phyloP scores from a whole-genome alignment of 2,888 invertebrate species.

The Quadriops clusia region DNA sequence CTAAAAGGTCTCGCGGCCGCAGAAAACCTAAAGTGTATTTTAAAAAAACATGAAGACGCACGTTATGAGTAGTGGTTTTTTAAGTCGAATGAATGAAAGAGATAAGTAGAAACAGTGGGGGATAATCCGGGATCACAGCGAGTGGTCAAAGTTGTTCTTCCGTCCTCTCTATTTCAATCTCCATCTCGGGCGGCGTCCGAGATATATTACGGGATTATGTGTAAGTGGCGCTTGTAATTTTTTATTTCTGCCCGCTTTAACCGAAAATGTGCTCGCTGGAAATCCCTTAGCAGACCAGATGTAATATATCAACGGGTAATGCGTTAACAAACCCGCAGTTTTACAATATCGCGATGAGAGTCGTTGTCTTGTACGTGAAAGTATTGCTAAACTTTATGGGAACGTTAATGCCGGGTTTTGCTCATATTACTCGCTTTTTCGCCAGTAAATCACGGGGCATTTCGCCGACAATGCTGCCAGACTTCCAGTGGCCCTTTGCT shows the following conservation, averaged over 20 bases:
- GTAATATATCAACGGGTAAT: too few species aligned
- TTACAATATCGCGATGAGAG: too few species aligned
- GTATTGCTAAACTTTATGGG: too few species aligned
- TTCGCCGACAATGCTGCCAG: too few species aligned
- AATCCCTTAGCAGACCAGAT: background rate
- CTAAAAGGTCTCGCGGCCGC: too few species aligned
- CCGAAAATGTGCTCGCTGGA: background rate
- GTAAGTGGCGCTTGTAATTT: conserved; percentile 26
- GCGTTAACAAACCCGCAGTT: too few species aligned
- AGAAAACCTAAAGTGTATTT: too few species aligned
- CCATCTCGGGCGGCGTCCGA: conserved; percentile 22
- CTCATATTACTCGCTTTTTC: too few species aligned
- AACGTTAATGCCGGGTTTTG: too few species aligned
- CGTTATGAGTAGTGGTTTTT: conserved; percentile 11
- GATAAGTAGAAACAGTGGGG: conserved; percentile 26
- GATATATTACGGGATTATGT: conserved; percentile 30
- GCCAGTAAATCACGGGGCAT: too few species aligned
- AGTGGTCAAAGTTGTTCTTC: conserved; percentile 28
- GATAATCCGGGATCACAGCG: conserved; percentile 26
- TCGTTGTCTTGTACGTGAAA: too few species aligned
- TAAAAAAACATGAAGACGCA: background rate
- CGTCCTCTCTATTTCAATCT: conserved; percentile 29
- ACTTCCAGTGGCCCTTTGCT: too few species aligned
- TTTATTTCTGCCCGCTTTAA: conserved; percentile 19
- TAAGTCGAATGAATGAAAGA: conserved; percentile 29